These are phyloP conservation scores for Oscheius sp. DNA, from an alignment of 2,888 invertebrate genomes.

Conservation along the genomic window DNA sequence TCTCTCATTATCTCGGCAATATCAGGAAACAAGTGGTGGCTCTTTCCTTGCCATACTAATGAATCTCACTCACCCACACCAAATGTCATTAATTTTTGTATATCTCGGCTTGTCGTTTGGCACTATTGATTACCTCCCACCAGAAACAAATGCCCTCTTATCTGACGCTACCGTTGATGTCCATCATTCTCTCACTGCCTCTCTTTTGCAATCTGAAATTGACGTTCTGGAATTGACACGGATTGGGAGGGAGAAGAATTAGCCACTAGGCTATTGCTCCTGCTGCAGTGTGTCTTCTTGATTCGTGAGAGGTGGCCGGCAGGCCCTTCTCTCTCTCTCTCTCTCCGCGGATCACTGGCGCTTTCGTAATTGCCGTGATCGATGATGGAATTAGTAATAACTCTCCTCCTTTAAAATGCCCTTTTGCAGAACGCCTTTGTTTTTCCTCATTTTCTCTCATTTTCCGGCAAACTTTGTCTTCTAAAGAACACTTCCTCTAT, in stretches of 20 bases:
- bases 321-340: not conserved
- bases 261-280: constrained; percentile 6
- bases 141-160: constrained; percentile 26
- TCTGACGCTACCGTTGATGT: constrained; percentile 24
- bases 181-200: constrained; percentile 17
- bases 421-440: too few relatives aligned
- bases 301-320: constrained; percentile 5
- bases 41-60: too few relatives aligned
- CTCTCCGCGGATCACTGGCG: constrained; percentile 35
- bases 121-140: constrained; percentile 16
- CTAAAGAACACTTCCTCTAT: too few relatives aligned
- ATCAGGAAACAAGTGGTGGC: too few relatives aligned
- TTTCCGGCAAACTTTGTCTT: not conserved
- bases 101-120: constrained; percentile 1
- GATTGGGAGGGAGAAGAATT: constrained; percentile 17
- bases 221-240: constrained; percentile 11
- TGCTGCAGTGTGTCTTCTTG: not conserved
- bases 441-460: not conserved
- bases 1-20: too few relatives aligned
- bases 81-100: too few relatives aligned
- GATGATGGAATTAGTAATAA: constrained; percentile 37
- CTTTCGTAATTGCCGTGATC: constrained; percentile 37
- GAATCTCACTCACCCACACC: too few relatives aligned
- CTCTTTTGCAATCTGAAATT: not conserved
- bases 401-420: constrained; percentile 2